These are phyloP conservation scores for Drosophila littoralis DNA, from an alignment of 1,140 invertebrate genomes.

Conservation along the genomic window DNA sequence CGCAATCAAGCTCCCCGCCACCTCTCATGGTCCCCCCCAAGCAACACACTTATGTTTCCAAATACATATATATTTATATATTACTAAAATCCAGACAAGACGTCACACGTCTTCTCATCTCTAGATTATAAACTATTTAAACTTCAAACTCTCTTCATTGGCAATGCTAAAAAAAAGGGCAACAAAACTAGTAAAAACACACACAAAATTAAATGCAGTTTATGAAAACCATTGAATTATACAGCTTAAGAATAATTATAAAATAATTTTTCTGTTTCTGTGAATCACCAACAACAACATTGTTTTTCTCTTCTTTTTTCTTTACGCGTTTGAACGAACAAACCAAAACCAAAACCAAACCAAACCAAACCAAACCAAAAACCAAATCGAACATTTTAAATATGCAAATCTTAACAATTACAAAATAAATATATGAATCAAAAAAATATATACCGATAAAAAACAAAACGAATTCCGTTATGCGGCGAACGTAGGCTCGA, in stretches of 20 bases:
- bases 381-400: constrained; percentile 38
- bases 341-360: constrained; percentile 54
- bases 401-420: constrained; percentile 11
- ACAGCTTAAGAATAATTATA: constrained; percentile 83
- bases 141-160: constrained; percentile 21
- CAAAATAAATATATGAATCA: constrained; percentile 24
- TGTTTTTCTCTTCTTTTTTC: constrained; percentile 84
- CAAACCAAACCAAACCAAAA: constrained; percentile 29
- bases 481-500: constrained; percentile 88
- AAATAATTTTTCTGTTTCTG: constrained; percentile 83
- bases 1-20: constrained; percentile 18
- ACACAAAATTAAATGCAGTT: constrained; percentile 41
- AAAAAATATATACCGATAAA: constrained; percentile 20
- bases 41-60: constrained; percentile 46
- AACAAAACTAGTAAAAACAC: constrained; percentile 26
- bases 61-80: constrained; percentile 27
- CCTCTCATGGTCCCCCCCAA: constrained; percentile 32
- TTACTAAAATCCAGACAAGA: constrained; percentile 28
- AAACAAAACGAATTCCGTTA: constrained; percentile 13
- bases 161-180: constrained; percentile 30
- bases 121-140: constrained; percentile 8
- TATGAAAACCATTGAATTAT: constrained; percentile 63
- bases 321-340: constrained; percentile 78
- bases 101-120: constrained; percentile 8
- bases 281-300: constrained; percentile 84